phyloP scores from a whole-genome alignment of 1,140 invertebrate genomes.

The Zeugodacus cucurbitae region DNA sequence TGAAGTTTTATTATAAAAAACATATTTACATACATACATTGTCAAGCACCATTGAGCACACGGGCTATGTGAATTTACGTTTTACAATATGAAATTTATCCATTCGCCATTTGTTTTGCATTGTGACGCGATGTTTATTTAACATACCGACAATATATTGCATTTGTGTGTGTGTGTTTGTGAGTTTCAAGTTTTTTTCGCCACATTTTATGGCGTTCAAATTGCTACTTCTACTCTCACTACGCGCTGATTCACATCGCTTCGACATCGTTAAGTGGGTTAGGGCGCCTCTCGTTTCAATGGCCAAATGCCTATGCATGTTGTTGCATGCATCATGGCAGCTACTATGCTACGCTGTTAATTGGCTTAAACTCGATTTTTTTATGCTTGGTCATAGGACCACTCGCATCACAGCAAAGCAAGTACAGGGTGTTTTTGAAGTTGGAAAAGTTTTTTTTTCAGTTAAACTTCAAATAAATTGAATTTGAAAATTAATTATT shows the following conservation, averaged over 20 bases:
- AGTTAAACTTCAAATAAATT: no score
- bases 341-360: not conserved
- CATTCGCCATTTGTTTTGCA: not conserved
- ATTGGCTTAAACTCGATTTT: constrained; percentile 11
- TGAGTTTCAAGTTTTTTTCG: not conserved
- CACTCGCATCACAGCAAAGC: not conserved
- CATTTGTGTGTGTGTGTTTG: not conserved
- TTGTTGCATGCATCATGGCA: not conserved
- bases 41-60: not conserved
- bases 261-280: not conserved
- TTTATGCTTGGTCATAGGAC: not conserved
- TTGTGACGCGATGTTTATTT: not conserved
- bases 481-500: no score
- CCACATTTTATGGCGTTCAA: not conserved
- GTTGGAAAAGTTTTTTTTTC: no score
- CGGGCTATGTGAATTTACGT: not conserved
- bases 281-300: not conserved
- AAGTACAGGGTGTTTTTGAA: not conserved
- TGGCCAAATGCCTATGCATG: not conserved
- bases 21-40: no score
- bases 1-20: no score
- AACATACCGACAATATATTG: not conserved
- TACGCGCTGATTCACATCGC: not conserved
- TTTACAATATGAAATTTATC: constrained; percentile 7
- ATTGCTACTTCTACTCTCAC: not conserved